Evolutionary conservation across 2,797 vertebrate species (phyloP), one percentile per base, ranked within the genome.

Genomic region (Falco naumanni): DNA sequence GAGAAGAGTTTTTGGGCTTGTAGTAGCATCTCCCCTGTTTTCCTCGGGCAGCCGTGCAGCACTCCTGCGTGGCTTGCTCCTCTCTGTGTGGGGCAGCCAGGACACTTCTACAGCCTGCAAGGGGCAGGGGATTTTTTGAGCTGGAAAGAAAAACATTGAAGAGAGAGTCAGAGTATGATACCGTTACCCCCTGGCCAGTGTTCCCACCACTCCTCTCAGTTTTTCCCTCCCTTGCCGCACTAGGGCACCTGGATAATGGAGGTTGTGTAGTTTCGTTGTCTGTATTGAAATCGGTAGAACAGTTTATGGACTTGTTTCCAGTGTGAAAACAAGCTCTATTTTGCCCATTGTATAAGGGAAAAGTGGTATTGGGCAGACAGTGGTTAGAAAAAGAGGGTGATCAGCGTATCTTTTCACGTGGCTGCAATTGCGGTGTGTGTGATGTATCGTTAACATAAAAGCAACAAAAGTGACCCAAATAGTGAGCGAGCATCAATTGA

Each of bases 371-470:
- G 6, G 74, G n/a, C 59, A 64, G 45, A 72, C 53, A 74, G 16
- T 3, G 8, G 29, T 21, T 78, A 70, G 31, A 47, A 54, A 64
- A 31, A 68, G 28, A 4, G 4, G 48, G 29, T 13, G 9, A 39
- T 22, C 16, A 20, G 39, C 0, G 0, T 34, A 21, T n/a, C 10
- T 34, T 39, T 77, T 59, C 8, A 4, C 2, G 43, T 28, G 57
- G 61, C 63, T 39, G 17, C 18, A 26, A 11, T 6, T 50, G n/a
- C 1, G 0, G 20, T 12, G 22, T 50, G 64, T 0, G 14, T 63
- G 64, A 19, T 6, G 9, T 0, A 0, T 8, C 5, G 0, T 61
- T 50, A 65, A 54, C 0, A 0, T 39, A 59, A 69, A 72, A 84
- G n/a, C n/a, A 65, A 19, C 34, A 31, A 34, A 91, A 84, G 4